phyloP scores from a whole-genome alignment of 2,797 vertebrate species.

The Clamator glandarius region DNA sequence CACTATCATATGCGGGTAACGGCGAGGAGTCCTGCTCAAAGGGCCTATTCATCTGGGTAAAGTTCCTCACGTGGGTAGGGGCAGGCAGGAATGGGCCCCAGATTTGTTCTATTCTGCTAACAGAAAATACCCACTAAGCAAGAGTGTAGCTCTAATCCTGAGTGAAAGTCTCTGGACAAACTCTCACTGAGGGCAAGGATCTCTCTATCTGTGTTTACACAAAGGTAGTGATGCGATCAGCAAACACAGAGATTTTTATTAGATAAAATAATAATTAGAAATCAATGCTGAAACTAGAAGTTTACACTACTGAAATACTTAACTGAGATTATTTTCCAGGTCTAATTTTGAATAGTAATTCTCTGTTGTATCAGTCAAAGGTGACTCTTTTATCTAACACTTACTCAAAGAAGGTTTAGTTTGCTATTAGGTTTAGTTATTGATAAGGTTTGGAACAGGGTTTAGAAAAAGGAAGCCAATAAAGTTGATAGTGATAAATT shows the following conservation, averaged over 20 bases:
- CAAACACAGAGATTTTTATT: background rate
- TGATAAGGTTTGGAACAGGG: conserved; percentile 44
- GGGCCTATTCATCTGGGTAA: background rate
- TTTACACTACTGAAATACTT: background rate
- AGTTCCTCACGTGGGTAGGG: background rate
- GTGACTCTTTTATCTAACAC: conserved; percentile 14
- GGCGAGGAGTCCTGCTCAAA: background rate
- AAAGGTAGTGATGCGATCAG: background rate
- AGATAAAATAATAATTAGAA: background rate
- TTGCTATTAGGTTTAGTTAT: conserved; percentile 61
- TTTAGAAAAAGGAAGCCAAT: conserved; percentile 48
- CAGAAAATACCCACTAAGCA: background rate
- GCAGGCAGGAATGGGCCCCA: background rate
- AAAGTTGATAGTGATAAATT: conserved; percentile 73
- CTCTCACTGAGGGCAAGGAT: background rate
- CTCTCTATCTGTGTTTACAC: background rate
- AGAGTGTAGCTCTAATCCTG: background rate
- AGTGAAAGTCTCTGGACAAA: background rate
- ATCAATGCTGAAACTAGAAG: background rate
- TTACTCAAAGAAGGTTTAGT: conserved; percentile 39
- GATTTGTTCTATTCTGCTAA: background rate
- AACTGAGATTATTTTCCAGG: background rate
- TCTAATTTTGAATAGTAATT: background rate
- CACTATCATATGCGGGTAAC: rapidly evolving
- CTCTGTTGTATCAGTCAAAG: background rate